Conservation (phyloP, 1,140 invertebrate species). For the Acromyrmex charruanus region DNA sequence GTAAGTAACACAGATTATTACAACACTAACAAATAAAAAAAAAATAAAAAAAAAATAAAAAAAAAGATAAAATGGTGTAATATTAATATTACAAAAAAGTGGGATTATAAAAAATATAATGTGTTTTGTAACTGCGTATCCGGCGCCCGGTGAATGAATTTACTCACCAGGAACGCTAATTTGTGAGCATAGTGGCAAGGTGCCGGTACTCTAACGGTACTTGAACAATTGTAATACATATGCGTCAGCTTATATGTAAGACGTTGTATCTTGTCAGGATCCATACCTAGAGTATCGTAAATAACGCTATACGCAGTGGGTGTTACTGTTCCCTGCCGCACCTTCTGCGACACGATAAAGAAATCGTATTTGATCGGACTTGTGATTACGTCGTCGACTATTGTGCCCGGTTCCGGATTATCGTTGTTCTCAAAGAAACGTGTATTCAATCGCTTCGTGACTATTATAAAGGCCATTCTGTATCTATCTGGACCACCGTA, state of each 20-base stretch:
- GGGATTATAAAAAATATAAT: constrained; percentile 87
- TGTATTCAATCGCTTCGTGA: constrained; percentile 91
- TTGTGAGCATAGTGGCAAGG: constrained; percentile 96
- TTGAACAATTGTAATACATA: constrained; percentile 94
- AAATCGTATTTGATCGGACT: constrained; percentile 93
- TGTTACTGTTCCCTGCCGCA: constrained; percentile 92
- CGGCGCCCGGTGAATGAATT: constrained; percentile 89
- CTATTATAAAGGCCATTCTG: constrained; percentile 91
- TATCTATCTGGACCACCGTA: constrained; percentile 83
- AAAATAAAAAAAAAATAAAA: neutral
- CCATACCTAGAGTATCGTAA: constrained; percentile 88
- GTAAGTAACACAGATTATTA: neutral
- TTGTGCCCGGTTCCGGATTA: constrained; percentile 94
- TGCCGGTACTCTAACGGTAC: constrained; percentile 93
- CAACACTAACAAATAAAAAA: too few relatives aligned
- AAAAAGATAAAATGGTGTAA: neutral
- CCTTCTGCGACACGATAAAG: constrained; percentile 92
- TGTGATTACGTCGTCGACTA: constrained; percentile 95
- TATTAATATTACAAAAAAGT: neutral
- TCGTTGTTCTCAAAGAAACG: constrained; percentile 87
- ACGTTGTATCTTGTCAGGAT: constrained; percentile 90
- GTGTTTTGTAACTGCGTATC: constrained; percentile 83
- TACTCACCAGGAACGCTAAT: constrained; percentile 92
- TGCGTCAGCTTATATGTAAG: constrained; percentile 94
- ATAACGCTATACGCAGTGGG: constrained; percentile 94